These are phyloP conservation scores for Lucifuga dentata DNA, from an alignment of 2,113 vertebrate genomes.

Conservation along the genomic window DNA sequence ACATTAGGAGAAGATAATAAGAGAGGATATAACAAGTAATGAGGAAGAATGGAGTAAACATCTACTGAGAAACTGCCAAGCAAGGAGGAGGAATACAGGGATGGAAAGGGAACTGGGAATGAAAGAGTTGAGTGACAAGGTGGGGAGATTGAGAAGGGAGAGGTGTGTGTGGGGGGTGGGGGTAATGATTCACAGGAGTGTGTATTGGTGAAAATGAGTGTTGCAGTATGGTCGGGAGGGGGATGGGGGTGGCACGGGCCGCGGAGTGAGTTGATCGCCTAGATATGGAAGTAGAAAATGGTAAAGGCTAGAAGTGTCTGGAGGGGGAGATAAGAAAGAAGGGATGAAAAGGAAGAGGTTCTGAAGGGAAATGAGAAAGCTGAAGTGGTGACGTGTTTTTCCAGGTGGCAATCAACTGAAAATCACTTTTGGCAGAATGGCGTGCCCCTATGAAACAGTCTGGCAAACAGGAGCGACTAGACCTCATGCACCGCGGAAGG, in stretches of 20 bases:
- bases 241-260: background rate
- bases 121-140: slow-evolving; percentile 51
- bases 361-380: slow-evolving; percentile 45
- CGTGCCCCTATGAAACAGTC: background rate
- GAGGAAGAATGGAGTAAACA: slow-evolving; percentile 39
- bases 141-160: slow-evolving; percentile 26
- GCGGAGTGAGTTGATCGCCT: slow-evolving; percentile 9
- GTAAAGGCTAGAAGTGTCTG: slow-evolving; percentile 22
- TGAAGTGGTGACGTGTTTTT: slow-evolving; percentile 35
- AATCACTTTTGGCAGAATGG: slow-evolving; percentile 25
- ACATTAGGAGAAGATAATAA: background rate
- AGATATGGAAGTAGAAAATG: slow-evolving; percentile 31
- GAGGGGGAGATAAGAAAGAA: slow-evolving; percentile 9
- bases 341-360: slow-evolving; percentile 16
- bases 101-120: slow-evolving; percentile 1
- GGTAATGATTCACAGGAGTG: slow-evolving; percentile 43
- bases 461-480: no score
- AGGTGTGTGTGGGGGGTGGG: background rate
- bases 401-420: slow-evolving; percentile 28
- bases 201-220: slow-evolving; percentile 35
- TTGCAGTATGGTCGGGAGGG: background rate
- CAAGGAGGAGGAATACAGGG: slow-evolving; percentile 42
- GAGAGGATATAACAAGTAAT: no score
- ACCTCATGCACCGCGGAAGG: no score
- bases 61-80: slow-evolving; percentile 16